phyloP scores from a whole-genome alignment of 2,888 invertebrate genomes.

The Sarcophaga carnaria region DNA sequence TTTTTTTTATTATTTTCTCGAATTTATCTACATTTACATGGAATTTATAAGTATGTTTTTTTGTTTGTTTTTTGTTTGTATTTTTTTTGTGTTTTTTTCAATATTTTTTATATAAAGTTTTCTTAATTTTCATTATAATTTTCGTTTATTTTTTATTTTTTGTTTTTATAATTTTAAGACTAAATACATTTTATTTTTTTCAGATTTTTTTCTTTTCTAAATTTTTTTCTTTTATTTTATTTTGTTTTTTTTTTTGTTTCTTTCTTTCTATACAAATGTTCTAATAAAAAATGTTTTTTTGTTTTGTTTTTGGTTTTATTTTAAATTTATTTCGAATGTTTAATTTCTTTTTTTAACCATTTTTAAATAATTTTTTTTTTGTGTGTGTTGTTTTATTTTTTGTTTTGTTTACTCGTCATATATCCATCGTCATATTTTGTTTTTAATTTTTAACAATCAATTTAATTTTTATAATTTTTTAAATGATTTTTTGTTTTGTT shows the following conservation, averaged over 20 bases:
- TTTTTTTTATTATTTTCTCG: slow-evolving; percentile 32
- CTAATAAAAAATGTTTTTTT: slow-evolving; percentile 63
- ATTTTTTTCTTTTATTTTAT: slow-evolving; percentile 57
- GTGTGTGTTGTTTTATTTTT: neutral
- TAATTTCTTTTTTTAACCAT: slow-evolving; percentile 64
- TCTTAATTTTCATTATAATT: slow-evolving; percentile 32
- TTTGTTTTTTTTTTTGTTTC: slow-evolving; percentile 42
- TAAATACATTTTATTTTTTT: slow-evolving; percentile 66
- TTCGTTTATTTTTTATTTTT: slow-evolving; percentile 54
- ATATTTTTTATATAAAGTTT: slow-evolving; percentile 63
- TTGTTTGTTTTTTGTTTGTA: slow-evolving; percentile 34
- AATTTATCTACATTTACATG: slow-evolving; percentile 67
- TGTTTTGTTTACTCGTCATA: neutral
- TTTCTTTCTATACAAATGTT: slow-evolving; percentile 66
- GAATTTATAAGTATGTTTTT: slow-evolving; percentile 70
- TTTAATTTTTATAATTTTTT: slow-evolving; percentile 52
- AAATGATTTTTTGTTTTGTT: slow-evolving; percentile 62
- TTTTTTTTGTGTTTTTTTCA: slow-evolving; percentile 1
- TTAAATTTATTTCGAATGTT: slow-evolving; percentile 3
- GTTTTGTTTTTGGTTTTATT: slow-evolving; percentile 36
- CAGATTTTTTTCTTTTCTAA: slow-evolving; percentile 49
- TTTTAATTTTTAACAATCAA: slow-evolving; percentile 45
- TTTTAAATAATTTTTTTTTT: slow-evolving; percentile 35
- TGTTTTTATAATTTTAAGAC: slow-evolving; percentile 31
- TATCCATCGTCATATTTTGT: neutral